Evolutionary conservation across 2,888 invertebrate genomes (phyloP).

Genomic region (Noctua janthina): DNA sequence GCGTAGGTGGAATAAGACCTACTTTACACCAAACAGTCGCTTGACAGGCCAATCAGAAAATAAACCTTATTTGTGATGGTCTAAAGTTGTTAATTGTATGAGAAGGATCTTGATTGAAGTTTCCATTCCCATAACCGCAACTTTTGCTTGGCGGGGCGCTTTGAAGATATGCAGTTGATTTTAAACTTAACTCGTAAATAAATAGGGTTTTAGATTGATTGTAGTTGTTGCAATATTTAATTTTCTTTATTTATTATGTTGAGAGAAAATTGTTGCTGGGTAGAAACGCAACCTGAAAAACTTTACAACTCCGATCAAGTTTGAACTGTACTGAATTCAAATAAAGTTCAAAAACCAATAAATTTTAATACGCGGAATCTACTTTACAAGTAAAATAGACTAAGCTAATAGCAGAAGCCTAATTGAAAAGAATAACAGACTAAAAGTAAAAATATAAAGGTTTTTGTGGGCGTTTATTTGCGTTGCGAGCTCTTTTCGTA

Average conservation of each 20-base stretch:
- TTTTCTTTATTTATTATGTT: background rate
- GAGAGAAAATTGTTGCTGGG: background rate
- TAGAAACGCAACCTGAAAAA: background rate
- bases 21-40: slow-evolving; percentile 29
- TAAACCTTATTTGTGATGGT: slow-evolving; percentile 17
- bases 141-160: slow-evolving; percentile 19
- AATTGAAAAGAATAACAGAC: slow-evolving; percentile 21
- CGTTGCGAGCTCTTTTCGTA: background rate
- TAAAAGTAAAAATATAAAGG: background rate
- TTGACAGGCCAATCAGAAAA: slow-evolving; percentile 3
- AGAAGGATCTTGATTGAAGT: slow-evolving; percentile 27
- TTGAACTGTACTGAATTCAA: background rate
- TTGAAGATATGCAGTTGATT: slow-evolving; percentile 25
- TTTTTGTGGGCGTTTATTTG: slow-evolving; percentile 12
- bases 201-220: slow-evolving; percentile 17
- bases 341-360: background rate
- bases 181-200: slow-evolving; percentile 4
- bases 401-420: background rate
- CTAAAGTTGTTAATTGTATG: slow-evolving; percentile 35
- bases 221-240: background rate
- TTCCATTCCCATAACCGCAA: slow-evolving; percentile 50
- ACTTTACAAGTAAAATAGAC: background rate
- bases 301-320: background rate
- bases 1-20: slow-evolving; percentile 52
- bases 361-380: background rate